phyloP scores from a whole-genome alignment of 1,140 invertebrate species.

The Lordiphosa mommai region DNA sequence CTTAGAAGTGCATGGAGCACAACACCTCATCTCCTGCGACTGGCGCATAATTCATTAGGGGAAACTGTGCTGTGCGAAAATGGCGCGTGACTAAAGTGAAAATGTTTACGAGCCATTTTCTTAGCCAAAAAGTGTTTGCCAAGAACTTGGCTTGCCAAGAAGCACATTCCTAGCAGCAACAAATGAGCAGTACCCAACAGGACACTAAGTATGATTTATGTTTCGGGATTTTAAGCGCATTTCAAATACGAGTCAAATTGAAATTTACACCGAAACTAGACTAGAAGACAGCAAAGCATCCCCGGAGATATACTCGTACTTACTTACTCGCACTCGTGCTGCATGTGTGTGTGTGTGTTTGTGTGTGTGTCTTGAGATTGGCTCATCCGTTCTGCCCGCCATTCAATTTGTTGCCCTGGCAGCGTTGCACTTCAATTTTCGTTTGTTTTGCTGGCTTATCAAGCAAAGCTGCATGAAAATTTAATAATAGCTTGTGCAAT shows the following conservation, averaged over 20 bases:
- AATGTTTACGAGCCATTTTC: slow-evolving; percentile 66
- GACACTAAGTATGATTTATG: slow-evolving; percentile 75
- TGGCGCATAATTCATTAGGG: slow-evolving; percentile 60
- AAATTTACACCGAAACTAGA: slow-evolving; percentile 59
- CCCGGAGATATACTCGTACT: too few relatives aligned
- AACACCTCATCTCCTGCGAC: slow-evolving; percentile 40
- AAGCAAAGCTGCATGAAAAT: slow-evolving; percentile 68
- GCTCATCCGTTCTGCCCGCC: slow-evolving; percentile 17
- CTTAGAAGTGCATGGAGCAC: slow-evolving; percentile 30
- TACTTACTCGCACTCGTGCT: too few relatives aligned
- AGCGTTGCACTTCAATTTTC: slow-evolving; percentile 56
- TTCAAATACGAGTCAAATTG: slow-evolving; percentile 61
- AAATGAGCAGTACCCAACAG: slow-evolving; percentile 11
- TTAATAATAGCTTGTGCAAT: slow-evolving; percentile 53
- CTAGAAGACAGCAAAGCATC: slow-evolving; percentile 4
- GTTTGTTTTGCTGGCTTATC: slow-evolving; percentile 67
- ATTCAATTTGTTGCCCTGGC: slow-evolving; percentile 29
- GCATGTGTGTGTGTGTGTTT: neutral
- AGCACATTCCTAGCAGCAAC: slow-evolving; percentile 22
- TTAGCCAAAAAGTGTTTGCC: slow-evolving; percentile 61
- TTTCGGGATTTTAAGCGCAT: slow-evolving; percentile 11
- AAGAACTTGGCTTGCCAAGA: slow-evolving; percentile 37
- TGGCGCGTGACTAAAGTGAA: slow-evolving; percentile 73
- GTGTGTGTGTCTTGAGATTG: slow-evolving; percentile 3
- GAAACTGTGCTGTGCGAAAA: slow-evolving; percentile 40